Evolutionary conservation across 2,888 invertebrate genomes (phyloP), one percentile per base, ranked within the genome.

Genomic region (Sphinx pinastri): DNA sequence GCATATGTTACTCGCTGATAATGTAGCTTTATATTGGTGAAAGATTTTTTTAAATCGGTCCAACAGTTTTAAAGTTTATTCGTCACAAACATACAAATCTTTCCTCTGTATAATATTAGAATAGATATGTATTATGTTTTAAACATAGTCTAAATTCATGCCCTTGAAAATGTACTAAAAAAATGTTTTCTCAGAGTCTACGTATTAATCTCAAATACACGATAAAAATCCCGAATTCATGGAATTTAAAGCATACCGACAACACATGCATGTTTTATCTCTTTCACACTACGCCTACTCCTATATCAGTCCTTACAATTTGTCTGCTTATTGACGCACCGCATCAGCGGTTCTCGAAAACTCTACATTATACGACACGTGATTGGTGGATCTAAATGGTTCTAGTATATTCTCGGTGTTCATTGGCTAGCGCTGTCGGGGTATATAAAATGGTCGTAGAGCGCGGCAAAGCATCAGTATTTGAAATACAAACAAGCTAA

Each of bases 381-480:
- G 74, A 90, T 90, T 90, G 90, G 90, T 47, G 71, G 19, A 59
- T 72, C 77, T 58, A 70, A 79, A 67, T 54, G 6, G 13, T 84
- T 86, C 90, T 72, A 85, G 89, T 89, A 78, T 60, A 12, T 88
- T 89, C 90, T 83, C 71, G 76, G 77, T 72, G 63, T 71, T 76
- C 73, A 91, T 89, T 91, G 83, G 87, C 71, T 63, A 45, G 68
- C 69, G 68, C 51, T 7, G 67, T 71, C 51, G 73, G 76, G 73
- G 79, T 88, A 88, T 87, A 86, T 82, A 88, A 87, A n/a, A 76
- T 71, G 49, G 66, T 51, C 47, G n/a, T 67, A 12, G 71, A 84
- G 82, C 84, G 88, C 90, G 90, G 77, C 81, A 89, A 89, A 59
- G 70, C 81, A 88, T 86, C 83, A 86, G 88, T 83, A 87, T 86